Evolutionary conservation across 2,797 vertebrate genomes (phyloP), one percentile per base, ranked within the genome.

Genomic region (Hippoglossus hippoglossus): DNA sequence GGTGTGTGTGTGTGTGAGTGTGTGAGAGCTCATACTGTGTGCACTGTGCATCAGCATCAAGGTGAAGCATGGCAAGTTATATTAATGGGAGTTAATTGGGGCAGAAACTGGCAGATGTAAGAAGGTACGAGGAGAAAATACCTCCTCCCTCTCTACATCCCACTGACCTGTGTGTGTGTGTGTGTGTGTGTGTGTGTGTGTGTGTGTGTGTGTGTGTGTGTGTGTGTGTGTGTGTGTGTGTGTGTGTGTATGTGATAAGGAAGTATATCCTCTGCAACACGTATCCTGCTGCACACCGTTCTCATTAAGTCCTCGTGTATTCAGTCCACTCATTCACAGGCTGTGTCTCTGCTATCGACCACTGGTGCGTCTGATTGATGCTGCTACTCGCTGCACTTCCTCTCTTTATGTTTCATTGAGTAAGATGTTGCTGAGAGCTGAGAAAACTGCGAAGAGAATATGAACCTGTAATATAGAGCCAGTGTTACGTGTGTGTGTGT

Each of bases 51-150:
- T 70, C 58, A 21, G 56, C 70, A 67, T 71, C 67, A 84, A 80
- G 77, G 83, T 84, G 81, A 73, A 73, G 68, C 72, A 0, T 61
- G 28, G 65, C 66, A 80, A 79, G 85, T 80, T 5, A 63, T 77
- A 87, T 87, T 81, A 87, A 71, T 79, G 67, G 47, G 64, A 82
- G 83, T 87, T 90, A 89, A 90, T 79, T 90, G 74, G 90, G 81
- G 87, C 84, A 82, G 82, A 90, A 90, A 84, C 58, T 66, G 67
- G 73, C 81, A 87, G 77, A 86, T 75, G 75, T 64, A 77, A 24
- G 51, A 71, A 80, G 57, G 79, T 77, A 79, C 41, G 64, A 69
- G 72, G 74, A 79, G 65, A 62, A 62, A 69, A 68, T 64, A 75
- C 41, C 15, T 13, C 63, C 53, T 52, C 25, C 25, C 64, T 22